A percentile compares a stretch with the other conserved stretches of the same genome.
These are phyloP conservation scores for Pseudorasbora parva DNA, from an alignment of 2,113 vertebrate species.

Conservation along the genomic window DNA sequence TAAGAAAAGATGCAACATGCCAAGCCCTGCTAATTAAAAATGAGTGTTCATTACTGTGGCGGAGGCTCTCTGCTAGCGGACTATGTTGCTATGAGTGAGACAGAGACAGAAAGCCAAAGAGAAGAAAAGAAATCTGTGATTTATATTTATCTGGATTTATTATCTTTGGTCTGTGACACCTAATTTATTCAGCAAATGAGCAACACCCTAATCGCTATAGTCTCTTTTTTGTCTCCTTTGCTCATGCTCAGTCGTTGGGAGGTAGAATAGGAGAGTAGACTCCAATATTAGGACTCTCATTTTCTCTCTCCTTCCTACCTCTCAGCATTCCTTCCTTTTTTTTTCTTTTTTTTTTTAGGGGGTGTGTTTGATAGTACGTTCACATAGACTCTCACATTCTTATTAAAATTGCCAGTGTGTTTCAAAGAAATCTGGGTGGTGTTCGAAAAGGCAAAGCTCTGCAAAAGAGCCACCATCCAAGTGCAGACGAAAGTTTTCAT, in stretches of 20 bases:
- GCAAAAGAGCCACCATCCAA: conserved; percentile 45
- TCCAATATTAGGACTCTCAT: conserved; percentile 45
- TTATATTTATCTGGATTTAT: not conserved
- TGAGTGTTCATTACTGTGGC: not conserved
- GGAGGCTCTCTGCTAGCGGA: not conserved
- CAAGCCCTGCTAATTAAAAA: not conserved
- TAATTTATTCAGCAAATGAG: conserved; percentile 25
- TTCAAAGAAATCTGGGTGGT: conserved; percentile 54
- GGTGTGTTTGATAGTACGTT: conserved; percentile 61
- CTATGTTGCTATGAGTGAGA: conserved; percentile 25
- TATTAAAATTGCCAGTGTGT: conserved; percentile 42
- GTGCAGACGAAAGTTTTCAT: conserved; percentile 17
- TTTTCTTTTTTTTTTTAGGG: not conserved
- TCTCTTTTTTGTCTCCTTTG: not conserved
- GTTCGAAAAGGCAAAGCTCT: not conserved
- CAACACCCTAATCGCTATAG: not conserved
- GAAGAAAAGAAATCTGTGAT: not conserved
- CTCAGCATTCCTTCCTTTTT: not conserved
- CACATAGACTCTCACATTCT: conserved; percentile 46
- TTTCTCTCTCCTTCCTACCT: conserved; percentile 35
- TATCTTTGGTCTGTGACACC: not conserved
- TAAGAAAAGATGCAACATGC: not conserved
- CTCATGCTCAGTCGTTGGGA: not conserved
- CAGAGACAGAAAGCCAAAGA: not conserved
- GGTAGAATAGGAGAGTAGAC: not conserved